Conservation (phyloP, 2,797 vertebrate genomes). For the Bryconaethiops microstoma region DNA sequence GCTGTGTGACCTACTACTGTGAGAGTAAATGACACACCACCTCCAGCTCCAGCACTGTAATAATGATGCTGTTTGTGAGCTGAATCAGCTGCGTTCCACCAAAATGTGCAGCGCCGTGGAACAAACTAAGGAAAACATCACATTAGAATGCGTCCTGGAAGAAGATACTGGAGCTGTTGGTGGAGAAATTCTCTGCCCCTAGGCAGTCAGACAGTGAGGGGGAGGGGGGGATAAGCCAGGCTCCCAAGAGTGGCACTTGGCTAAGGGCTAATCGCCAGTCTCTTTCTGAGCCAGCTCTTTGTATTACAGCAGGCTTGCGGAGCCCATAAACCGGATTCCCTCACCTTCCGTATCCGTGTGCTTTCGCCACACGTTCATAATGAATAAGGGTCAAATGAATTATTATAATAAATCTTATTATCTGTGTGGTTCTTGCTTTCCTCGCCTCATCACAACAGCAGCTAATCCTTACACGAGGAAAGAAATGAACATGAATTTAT, state of each 20-base stretch:
- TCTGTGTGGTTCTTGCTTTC: not conserved
- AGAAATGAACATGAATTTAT: not conserved
- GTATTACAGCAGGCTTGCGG: not conserved
- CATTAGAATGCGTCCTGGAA: not conserved
- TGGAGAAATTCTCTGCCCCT: conserved; percentile 27
- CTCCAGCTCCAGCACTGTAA: too few relatives aligned
- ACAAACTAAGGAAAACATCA: not conserved
- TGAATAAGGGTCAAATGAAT: not conserved
- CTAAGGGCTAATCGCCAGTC: conserved; percentile 9
- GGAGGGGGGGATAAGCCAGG: conserved; percentile 33
- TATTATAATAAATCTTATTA: not conserved
- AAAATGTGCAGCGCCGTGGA: too few relatives aligned
- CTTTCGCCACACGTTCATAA: not conserved
- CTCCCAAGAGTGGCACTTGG: conserved; percentile 36
- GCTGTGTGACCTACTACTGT: too few relatives aligned
- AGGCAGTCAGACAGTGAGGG: not conserved
- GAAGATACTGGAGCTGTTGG: not conserved
- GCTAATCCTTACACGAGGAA: not conserved
- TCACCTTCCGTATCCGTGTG: not conserved
- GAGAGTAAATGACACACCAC: too few relatives aligned
- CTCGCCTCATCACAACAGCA: not conserved
- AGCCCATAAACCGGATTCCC: not conserved
- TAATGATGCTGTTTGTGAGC: not conserved
- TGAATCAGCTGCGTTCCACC: too few relatives aligned
- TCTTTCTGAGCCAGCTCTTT: conserved; percentile 31